Percentiles rank a stretch among this genome's conserved stretches.
Conservation (phyloP, 2,888 invertebrate genomes). For the Pyralis farinalis region DNA sequence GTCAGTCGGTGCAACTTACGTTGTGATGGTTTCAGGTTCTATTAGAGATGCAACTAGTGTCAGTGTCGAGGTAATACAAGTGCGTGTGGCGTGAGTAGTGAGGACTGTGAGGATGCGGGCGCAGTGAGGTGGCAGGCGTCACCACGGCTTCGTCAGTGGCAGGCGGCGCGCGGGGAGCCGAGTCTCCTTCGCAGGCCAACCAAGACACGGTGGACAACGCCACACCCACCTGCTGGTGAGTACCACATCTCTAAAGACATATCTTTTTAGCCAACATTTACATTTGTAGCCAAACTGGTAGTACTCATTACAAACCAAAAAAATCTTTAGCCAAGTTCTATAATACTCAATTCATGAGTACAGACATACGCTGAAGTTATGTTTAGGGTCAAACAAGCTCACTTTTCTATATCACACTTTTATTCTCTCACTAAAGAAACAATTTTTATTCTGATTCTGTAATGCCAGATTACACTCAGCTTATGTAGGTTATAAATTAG, state of each 20-base stretch:
- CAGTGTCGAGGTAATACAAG: constrained; percentile 59
- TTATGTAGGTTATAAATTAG: too few species aligned
- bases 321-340: too few species aligned
- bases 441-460: too few species aligned
- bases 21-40: constrained; percentile 64
- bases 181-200: constrained; percentile 80
- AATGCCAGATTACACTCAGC: too few species aligned
- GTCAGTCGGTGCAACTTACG: constrained; percentile 10
- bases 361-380: too few species aligned
- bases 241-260: constrained; percentile 12
- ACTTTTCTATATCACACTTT: too few species aligned
- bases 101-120: constrained; percentile 81
- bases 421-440: too few species aligned
- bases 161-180: constrained; percentile 78
- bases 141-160: constrained; percentile 79
- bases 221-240: constrained; percentile 77
- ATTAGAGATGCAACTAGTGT: constrained; percentile 68
- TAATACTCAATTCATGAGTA: too few species aligned
- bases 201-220: constrained; percentile 77
- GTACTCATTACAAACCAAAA: too few species aligned
- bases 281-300: too few species aligned
- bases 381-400: too few species aligned
- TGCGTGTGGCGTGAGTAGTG: constrained; percentile 27
- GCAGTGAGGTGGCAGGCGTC: constrained; percentile 74
- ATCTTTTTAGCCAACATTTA: too few species aligned